Base-by-base conservation (phyloP, 2,888 invertebrate genomes). In the Aleiodes alternator region DNA sequence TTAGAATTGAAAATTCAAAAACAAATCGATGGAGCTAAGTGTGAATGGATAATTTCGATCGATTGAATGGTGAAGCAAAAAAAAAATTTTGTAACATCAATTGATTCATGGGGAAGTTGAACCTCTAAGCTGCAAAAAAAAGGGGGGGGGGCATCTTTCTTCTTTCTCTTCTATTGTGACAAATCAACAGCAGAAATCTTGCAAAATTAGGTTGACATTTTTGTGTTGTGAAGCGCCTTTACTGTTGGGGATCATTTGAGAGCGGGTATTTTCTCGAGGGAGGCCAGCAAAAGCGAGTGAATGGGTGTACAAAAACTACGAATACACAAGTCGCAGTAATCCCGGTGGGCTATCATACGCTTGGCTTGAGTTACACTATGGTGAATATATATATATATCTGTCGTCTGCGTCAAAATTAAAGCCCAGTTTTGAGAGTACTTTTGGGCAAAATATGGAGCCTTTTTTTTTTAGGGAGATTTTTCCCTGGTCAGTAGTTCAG, bases 171-270 rank as follows among this genome's bases (percentile, higher is more conserved):
- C 66, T 75, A 43, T 66, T 51, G 77, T 56, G 69, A 55, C 71
- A 80, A 81, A 85, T 84, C 84, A 77, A 69, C 69, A 70, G 77
- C 78, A 76, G 79, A 82, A 82, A 84, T 87, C 83, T 85, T 81
- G 87, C 84, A 83, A 87, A 88, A 87, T 87, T 85, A 85, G 85
- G 85, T 88, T 87, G 86, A 86, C 86, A 85, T 86, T 85, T 85
- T 83, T 79, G 81, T 85, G 81, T 85, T 79, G 71, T 79, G 82
- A 82, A 82, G 81, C 81, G 79, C 80, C 80, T 82, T 80, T 64
- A 9, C 29, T 3, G 76, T 80, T 80, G 73, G 73, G 75, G 79
- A 80, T 82, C 82, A 80, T 75, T 80, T 81, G 80, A 83, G 81
- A 83, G 81, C 82, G 77, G 73, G 79, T 71, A 69, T 61, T n/a